Percentiles rank a stretch among this genome's conserved stretches.
phyloP scores from a whole-genome alignment of 2,797 vertebrate genomes.

The Cyclopterus lumpus region DNA sequence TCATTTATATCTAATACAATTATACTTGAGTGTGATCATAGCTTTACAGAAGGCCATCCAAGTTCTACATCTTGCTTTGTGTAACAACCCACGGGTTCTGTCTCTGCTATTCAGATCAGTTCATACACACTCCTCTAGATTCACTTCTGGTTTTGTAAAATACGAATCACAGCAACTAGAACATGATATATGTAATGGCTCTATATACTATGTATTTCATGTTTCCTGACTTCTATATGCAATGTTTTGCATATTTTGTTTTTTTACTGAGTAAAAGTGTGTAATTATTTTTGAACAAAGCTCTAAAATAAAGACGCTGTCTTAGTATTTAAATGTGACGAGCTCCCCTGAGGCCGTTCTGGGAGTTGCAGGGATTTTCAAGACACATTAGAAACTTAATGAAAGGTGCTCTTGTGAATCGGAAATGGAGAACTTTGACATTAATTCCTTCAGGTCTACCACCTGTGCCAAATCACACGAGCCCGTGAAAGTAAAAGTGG shows the following conservation, averaged over 20 bases:
- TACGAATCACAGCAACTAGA: neutral
- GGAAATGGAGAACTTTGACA: slow-evolving; percentile 15
- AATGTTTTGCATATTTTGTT: neutral
- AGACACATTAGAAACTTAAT: slow-evolving; percentile 3
- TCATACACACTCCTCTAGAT: slow-evolving; percentile 31
- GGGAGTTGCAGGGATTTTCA: slow-evolving; percentile 10
- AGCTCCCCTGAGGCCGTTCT: neutral
- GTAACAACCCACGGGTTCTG: neutral
- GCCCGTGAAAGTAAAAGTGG: slow-evolving; percentile 66
- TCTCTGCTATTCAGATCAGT: slow-evolving; percentile 54
- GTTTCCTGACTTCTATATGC: neutral
- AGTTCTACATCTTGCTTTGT: slow-evolving; percentile 18
- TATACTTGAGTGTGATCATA: neutral
- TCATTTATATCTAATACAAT: neutral
- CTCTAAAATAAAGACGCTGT: neutral
- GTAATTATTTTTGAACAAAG: neutral
- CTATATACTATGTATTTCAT: neutral
- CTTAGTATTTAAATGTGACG: neutral
- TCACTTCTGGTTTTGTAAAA: slow-evolving; percentile 71
- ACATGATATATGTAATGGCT: neutral
- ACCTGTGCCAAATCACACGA: slow-evolving; percentile 7
- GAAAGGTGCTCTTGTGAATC: slow-evolving; percentile 23
- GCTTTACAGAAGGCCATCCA: neutral
- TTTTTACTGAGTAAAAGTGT: neutral
- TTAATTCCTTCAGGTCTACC: neutral